These are phyloP conservation scores for Tympanuchus pallidicinctus DNA, from an alignment of 2,113 vertebrate species.

Conservation along the genomic window DNA sequence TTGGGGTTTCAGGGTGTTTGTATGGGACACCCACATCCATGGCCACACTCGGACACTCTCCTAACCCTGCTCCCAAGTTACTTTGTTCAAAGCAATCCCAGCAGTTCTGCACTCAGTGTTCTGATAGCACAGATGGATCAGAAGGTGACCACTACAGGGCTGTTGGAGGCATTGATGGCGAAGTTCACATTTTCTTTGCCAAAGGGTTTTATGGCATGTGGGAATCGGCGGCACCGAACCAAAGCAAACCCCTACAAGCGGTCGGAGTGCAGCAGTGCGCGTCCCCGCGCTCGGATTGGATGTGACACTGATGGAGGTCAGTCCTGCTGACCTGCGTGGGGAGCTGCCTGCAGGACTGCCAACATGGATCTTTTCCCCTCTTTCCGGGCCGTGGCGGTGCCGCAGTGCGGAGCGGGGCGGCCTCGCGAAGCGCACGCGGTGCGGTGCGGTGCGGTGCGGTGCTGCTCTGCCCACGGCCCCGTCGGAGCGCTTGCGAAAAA, in stretches of 20 bases:
- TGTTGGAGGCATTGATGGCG: background rate
- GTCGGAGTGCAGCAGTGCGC: background rate
- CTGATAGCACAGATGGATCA: background rate
- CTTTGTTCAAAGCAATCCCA: constrained; percentile 19
- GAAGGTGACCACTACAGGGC: background rate
- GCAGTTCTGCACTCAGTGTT: accelerated
- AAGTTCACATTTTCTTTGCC: background rate
- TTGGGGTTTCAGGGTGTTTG: background rate
- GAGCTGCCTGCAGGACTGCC: background rate
- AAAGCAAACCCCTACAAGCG: background rate
- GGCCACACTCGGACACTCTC: background rate
- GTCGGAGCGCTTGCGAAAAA: accelerated
- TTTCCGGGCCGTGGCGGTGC: background rate
- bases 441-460: too few species aligned
- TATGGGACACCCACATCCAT: background rate
- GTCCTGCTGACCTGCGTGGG: too few species aligned
- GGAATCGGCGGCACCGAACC: background rate
- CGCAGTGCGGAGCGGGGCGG: too few species aligned
- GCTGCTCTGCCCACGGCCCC: background rate
- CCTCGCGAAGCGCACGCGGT: too few species aligned
- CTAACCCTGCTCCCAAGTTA: background rate
- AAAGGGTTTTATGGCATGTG: background rate
- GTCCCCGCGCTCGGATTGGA: background rate
- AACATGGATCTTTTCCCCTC: background rate
- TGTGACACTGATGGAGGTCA: background rate